Percentiles rank a stretch among this genome's conserved stretches.
These are phyloP conservation scores for Rhimphoctona megacephalus DNA, from an alignment of 2,888 invertebrate genomes.

Conservation along the genomic window DNA sequence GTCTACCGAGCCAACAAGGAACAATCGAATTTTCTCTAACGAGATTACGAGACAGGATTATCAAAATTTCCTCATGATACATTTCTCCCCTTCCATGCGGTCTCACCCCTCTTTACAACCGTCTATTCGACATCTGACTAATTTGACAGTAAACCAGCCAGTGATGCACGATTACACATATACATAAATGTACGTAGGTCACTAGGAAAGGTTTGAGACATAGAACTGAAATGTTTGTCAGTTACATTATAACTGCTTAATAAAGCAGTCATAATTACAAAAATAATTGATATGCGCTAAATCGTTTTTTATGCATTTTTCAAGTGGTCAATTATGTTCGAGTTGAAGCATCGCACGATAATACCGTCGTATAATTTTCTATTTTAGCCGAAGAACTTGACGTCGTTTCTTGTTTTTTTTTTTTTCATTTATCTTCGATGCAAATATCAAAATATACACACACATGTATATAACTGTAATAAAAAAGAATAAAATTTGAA, in stretches of 20 bases:
- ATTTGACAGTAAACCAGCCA: constrained; percentile 36
- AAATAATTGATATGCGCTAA: no score
- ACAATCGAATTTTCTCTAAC: constrained; percentile 52
- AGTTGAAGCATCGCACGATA: no score
- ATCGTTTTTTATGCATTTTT: background rate
- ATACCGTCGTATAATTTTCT: background rate
- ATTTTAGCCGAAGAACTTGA: background rate
- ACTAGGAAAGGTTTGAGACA: no score
- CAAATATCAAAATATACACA: background rate
- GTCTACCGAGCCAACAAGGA: constrained; percentile 47
- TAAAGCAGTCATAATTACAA: no score
- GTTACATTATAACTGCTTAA: no score
- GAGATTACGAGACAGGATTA: constrained; percentile 40
- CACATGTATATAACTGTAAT: background rate
- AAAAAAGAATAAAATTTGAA: background rate
- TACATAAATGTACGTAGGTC: background rate
- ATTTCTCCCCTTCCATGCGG: constrained; percentile 6
- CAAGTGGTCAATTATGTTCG: no score
- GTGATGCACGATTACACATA: background rate
- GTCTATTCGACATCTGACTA: constrained; percentile 37
- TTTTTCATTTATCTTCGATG: background rate
- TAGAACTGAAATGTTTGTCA: no score
- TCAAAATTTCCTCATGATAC: constrained; percentile 46
- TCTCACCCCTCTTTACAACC: constrained; percentile 30
- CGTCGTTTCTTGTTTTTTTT: background rate